Conservation (phyloP, 2,113 vertebrate species). For the Triplophysa dalaica region DNA sequence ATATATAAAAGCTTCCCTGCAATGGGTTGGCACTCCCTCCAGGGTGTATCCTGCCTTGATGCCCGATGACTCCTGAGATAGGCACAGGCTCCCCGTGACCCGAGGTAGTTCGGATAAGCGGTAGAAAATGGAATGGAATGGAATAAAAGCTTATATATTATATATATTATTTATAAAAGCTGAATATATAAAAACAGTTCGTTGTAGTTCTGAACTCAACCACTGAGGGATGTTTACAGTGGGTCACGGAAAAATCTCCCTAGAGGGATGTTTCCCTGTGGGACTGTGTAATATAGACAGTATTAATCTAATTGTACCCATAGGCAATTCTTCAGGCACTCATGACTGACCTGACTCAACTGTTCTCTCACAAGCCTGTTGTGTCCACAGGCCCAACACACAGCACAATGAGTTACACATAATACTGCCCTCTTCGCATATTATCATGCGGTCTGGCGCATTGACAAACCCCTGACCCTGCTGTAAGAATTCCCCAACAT, state of each 20-base stretch:
- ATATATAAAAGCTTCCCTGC: too few relatives aligned
- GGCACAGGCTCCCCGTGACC: too few relatives aligned
- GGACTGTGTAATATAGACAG: neutral
- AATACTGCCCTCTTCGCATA: neutral
- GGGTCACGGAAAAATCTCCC: neutral
- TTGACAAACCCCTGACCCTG: slow-evolving; percentile 18
- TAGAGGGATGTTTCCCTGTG: neutral
- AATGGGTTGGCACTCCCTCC: too few relatives aligned
- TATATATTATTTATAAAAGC: too few relatives aligned
- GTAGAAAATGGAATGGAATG: too few relatives aligned
- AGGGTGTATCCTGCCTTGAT: too few relatives aligned
- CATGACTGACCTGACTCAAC: slow-evolving; percentile 19
- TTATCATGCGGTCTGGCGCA: slow-evolving; percentile 12
- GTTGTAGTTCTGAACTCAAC: neutral
- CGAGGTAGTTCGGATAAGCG: too few relatives aligned
- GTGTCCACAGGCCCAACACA: neutral
- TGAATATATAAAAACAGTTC: too few relatives aligned
- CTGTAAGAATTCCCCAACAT: neutral
- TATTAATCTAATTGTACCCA: neutral
- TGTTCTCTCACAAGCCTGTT: neutral
- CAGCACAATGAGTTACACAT: slow-evolving; percentile 26
- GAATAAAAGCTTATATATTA: too few relatives aligned
- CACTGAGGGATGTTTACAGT: neutral
- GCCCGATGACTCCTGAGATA: too few relatives aligned
- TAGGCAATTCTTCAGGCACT: neutral